Evolutionary conservation across 2,888 invertebrate genomes (phyloP).

Genomic region (Branchellion lobata): DNA sequence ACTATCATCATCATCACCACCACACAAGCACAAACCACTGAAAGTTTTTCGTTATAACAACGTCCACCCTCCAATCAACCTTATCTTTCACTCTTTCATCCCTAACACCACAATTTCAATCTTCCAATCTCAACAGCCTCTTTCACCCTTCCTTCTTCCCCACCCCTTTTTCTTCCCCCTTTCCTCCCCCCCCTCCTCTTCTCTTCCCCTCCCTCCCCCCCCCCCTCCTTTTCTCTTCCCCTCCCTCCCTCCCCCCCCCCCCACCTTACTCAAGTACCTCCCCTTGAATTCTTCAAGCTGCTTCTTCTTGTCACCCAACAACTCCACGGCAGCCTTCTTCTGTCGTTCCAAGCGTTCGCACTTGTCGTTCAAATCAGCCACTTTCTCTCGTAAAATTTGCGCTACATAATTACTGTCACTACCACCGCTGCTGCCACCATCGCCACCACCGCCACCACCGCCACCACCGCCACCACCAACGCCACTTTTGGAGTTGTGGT

Average conservation of each 20-base stretch:
- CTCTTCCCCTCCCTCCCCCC: neutral
- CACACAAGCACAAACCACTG: no score
- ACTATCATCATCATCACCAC: slow-evolving; percentile 31
- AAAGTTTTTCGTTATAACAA: no score
- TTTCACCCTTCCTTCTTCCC: neutral
- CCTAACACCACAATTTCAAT: no score
- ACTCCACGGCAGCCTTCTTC: slow-evolving; percentile 50
- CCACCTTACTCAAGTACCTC: neutral
- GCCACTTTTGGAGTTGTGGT: neutral
- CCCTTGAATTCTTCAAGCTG: slow-evolving; percentile 49
- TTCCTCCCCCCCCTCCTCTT: neutral
- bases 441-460: no score
- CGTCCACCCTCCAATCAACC: no score
- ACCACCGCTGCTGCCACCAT: no score
- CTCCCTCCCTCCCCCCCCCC: neutral
- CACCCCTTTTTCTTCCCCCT: neutral
- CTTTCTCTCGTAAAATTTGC: slow-evolving; percentile 49
- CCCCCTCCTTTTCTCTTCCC: neutral
- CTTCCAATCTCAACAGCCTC: neutral
- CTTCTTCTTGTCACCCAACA: slow-evolving; percentile 48
- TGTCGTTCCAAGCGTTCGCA: slow-evolving; percentile 50
- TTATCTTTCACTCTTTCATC: no score
- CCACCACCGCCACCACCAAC: no score
- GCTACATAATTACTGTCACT: slow-evolving; percentile 47
- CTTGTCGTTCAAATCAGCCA: slow-evolving; percentile 47